phyloP scores from a whole-genome alignment of 2,888 invertebrate species.

The Diploptera punctata region DNA sequence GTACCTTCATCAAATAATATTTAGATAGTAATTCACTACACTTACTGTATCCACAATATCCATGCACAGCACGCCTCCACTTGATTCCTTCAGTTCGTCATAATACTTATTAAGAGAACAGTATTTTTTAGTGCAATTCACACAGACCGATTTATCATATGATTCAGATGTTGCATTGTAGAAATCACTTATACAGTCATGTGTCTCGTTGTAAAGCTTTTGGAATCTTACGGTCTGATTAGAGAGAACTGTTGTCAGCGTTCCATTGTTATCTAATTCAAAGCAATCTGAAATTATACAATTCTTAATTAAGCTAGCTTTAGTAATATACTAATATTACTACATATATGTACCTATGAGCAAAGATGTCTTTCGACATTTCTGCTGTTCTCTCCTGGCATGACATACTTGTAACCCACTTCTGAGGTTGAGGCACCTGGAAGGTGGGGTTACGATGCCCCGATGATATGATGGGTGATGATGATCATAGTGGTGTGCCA shows the following conservation, averaged over 20 bases:
- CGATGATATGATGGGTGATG: too few relatives aligned
- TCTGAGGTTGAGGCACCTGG: too few relatives aligned
- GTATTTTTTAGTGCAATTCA: conserved; percentile 63
- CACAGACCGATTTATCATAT: conserved; percentile 54
- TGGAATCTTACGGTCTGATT: conserved; percentile 59
- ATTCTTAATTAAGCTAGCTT: too few relatives aligned
- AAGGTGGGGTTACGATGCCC: too few relatives aligned
- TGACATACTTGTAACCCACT: too few relatives aligned
- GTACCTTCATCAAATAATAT: too few relatives aligned
- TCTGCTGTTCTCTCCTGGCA: too few relatives aligned
- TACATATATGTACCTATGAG: too few relatives aligned
- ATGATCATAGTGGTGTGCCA: too few relatives aligned
- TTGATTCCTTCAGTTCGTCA: conserved; percentile 61
- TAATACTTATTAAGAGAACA: conserved; percentile 63
- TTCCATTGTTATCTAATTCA: conserved; percentile 54
- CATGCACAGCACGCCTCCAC: conserved; percentile 68
- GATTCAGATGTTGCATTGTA: conserved; percentile 36
- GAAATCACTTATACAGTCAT: conserved; percentile 44
- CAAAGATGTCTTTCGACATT: too few relatives aligned
- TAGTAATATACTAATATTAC: too few relatives aligned
- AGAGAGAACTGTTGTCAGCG: conserved; percentile 55
- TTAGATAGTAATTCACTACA: conserved; percentile 43
- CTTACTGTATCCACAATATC: conserved; percentile 71
- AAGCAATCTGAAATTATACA: conserved; percentile 65
- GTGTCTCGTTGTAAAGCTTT: conserved; percentile 41